Evolutionary conservation across 2,113 vertebrate genomes (phyloP).

Genomic region (Oceanodroma tethys): DNA sequence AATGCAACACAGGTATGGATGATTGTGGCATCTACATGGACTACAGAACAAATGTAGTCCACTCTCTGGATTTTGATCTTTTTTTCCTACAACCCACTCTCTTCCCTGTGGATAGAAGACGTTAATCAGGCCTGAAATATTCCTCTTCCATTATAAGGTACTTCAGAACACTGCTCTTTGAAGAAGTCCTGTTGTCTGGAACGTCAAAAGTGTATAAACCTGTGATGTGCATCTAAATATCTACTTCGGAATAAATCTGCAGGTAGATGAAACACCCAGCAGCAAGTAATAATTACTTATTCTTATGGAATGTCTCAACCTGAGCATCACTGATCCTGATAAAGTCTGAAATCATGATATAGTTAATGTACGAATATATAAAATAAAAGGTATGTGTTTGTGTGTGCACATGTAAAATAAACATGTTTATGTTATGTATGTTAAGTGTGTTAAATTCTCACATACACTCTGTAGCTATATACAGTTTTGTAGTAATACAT

Average conservation of each 20-base stretch:
- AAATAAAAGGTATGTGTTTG: neutral
- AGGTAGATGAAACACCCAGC: neutral
- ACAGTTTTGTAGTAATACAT: neutral
- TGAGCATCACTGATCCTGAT: neutral
- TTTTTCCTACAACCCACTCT: neutral
- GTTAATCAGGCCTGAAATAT: neutral
- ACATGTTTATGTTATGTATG: fast-evolving
- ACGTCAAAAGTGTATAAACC: neutral
- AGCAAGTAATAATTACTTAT: neutral
- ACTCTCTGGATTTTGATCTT: neutral
- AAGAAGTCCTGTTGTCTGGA: neutral
- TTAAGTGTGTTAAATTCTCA: neutral
- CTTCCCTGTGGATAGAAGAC: neutral
- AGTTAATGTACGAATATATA: neutral
- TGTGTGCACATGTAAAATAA: neutral
- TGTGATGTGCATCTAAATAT: neutral
- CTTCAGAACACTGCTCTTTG: neutral
- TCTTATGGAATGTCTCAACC: neutral
- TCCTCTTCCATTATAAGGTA: neutral
- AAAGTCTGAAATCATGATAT: neutral
- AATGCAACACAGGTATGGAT: neutral
- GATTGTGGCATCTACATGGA: neutral
- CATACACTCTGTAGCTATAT: neutral
- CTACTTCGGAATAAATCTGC: neutral
- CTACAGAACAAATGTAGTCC: neutral